These are phyloP conservation scores for Drosophila hamatofila DNA, from an alignment of 2,888 invertebrate species.

Conservation along the genomic window DNA sequence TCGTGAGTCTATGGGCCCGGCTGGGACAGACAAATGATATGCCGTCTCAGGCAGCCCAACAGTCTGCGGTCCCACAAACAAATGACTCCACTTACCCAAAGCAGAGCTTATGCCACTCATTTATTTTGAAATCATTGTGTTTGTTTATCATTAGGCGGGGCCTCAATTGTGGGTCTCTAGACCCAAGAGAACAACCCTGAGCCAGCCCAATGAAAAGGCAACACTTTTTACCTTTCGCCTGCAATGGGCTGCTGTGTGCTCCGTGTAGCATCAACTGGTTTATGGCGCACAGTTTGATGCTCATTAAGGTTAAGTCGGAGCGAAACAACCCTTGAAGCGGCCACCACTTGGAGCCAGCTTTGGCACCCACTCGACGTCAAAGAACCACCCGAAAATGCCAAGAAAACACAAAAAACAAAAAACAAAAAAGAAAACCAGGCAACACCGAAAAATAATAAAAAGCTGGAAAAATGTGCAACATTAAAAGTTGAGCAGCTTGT, in stretches of 20 bases:
- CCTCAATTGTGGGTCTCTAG: constrained; percentile 28
- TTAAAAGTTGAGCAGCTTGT: constrained; percentile 70
- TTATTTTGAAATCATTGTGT: constrained; percentile 67
- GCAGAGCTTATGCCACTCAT: constrained; percentile 62
- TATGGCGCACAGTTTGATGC: constrained; percentile 69
- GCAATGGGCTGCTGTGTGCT: constrained; percentile 4
- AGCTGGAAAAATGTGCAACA: constrained; percentile 61
- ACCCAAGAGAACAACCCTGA: constrained; percentile 22
- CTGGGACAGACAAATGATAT: constrained; percentile 46
- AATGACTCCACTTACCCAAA: constrained; percentile 60
- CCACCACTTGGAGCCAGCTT: constrained; percentile 33
- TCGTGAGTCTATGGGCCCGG: background rate
- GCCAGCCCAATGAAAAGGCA: constrained; percentile 10
- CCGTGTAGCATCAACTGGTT: constrained; percentile 54
- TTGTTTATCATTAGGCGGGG: constrained; percentile 61
- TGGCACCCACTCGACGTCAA: constrained; percentile 45
- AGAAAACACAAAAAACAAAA: background rate
- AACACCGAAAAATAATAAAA: constrained; percentile 9
- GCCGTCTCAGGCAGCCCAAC: constrained; percentile 29
- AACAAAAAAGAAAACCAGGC: background rate
- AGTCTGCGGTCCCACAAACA: constrained; percentile 58
- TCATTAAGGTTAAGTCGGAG: constrained; percentile 69
- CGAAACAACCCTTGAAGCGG: constrained; percentile 43
- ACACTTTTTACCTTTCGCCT: constrained; percentile 31
- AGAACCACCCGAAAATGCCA: constrained; percentile 14